phyloP scores from a whole-genome alignment of 2,113 vertebrate genomes.

The Tetrax tetrax region DNA sequence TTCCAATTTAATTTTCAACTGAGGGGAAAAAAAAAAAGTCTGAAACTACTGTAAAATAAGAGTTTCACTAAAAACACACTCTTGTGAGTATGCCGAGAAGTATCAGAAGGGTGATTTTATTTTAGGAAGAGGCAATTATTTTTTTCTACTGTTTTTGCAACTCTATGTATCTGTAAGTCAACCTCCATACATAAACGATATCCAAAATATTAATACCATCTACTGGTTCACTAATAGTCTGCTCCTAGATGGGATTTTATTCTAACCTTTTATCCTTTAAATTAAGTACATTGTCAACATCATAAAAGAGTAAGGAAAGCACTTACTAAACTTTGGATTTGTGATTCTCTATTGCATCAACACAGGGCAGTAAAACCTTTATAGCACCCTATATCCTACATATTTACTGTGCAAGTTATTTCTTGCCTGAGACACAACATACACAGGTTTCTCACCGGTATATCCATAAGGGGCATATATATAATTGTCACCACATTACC shows the following conservation, averaged over 20 bases:
- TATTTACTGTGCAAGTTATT: background rate
- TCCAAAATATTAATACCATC: background rate
- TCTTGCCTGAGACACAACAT: background rate
- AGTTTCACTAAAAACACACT: background rate
- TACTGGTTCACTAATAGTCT: background rate
- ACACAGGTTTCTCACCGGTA: background rate
- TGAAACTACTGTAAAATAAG: background rate
- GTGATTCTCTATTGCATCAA: background rate
- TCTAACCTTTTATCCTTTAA: background rate
- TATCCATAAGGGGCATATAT: background rate
- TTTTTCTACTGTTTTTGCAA: background rate
- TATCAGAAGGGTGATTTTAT: background rate
- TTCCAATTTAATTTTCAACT: background rate
- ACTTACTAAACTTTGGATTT: background rate
- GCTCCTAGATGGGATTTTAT: background rate
- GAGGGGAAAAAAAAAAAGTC: too few relatives aligned
- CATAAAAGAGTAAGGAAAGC: background rate
- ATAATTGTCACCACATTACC: background rate
- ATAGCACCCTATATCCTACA: background rate
- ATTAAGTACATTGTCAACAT: background rate
- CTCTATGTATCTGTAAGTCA: background rate
- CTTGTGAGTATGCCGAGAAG: background rate
- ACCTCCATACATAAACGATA: background rate
- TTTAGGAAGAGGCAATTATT: background rate
- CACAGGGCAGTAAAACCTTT: background rate